Conservation (phyloP, 2,113 vertebrate genomes). For the Cisticola juncidis region DNA sequence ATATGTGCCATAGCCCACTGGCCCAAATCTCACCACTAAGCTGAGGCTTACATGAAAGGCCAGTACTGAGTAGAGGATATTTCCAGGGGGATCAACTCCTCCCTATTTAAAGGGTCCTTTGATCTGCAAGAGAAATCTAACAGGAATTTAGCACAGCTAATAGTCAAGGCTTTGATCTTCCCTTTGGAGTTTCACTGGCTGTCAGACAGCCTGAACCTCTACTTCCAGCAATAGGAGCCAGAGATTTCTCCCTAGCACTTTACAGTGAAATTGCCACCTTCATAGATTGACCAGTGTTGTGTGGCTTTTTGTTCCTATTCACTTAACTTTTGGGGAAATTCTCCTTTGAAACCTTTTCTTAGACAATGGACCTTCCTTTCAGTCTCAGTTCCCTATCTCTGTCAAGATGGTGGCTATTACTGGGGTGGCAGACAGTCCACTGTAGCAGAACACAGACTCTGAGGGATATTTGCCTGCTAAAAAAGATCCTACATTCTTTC, state of each 20-base stretch:
- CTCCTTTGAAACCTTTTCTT: neutral
- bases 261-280: neutral
- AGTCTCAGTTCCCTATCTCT: neutral
- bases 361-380: neutral
- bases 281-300: neutral
- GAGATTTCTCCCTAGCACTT: neutral
- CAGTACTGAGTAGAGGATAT: neutral
- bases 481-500: neutral
- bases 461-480: neutral
- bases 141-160: constrained; percentile 25
- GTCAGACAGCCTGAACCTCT: neutral
- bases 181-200: neutral
- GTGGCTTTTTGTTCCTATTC: neutral
- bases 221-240: neutral
- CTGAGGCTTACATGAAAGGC: neutral
- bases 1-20: neutral
- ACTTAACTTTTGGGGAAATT: neutral
- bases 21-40: neutral
- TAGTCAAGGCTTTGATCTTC: constrained; percentile 13
- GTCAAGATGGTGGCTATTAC: neutral
- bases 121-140: constrained; percentile 28
- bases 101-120: constrained; percentile 29
- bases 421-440: neutral
- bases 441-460: neutral
- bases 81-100: constrained; percentile 18